Conservation (phyloP, 2,797 vertebrate species). For the Darevskia nairensis region DNA sequence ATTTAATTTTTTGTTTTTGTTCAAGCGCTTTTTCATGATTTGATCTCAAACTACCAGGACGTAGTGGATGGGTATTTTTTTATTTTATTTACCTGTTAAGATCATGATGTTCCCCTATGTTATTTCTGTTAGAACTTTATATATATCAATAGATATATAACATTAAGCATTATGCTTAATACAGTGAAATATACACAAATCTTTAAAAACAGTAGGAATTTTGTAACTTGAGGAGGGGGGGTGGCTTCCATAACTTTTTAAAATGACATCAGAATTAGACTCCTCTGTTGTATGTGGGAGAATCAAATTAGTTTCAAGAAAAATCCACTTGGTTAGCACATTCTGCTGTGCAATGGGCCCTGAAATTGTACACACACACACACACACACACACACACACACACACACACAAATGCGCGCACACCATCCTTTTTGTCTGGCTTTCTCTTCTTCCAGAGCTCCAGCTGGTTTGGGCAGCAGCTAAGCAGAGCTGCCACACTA, state of each 20-base stretch:
- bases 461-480: slow-evolving; percentile 56
- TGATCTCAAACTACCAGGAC: no score
- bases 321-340: background rate
- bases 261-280: background rate
- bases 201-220: background rate
- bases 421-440: background rate
- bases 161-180: background rate
- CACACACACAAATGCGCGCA: no score
- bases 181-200: background rate
- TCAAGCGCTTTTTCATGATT: no score
- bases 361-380: background rate
- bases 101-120: background rate
- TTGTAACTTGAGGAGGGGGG: background rate
- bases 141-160: background rate
- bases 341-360: background rate
- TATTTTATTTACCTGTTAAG: background rate
- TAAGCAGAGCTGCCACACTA: slow-evolving; percentile 39
- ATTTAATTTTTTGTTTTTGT: no score
- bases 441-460: slow-evolving; percentile 49
- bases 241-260: background rate
- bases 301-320: background rate
- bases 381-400: no score
- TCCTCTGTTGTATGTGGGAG: background rate
- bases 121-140: background rate
- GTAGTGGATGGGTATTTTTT: background rate